phyloP scores from a whole-genome alignment of 2,797 vertebrate genomes.

The Merluccius polli region DNA sequence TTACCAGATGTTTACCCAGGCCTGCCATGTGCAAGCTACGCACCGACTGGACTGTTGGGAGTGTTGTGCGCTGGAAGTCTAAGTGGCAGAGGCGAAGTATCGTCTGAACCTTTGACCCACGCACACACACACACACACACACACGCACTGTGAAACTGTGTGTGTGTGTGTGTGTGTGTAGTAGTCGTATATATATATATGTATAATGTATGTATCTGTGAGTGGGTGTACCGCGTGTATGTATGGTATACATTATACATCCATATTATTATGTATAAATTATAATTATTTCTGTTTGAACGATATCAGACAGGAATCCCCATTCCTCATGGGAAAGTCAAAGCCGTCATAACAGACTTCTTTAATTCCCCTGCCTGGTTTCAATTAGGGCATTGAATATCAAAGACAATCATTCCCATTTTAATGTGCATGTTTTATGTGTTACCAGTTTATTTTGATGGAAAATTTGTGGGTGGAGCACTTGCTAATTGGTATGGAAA shows the following conservation, averaged over 20 bases:
- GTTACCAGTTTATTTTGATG: constrained; percentile 70
- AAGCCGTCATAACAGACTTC: constrained; percentile 65
- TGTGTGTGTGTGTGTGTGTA: constrained; percentile 48
- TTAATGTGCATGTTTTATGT: constrained; percentile 69
- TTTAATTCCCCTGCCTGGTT: constrained; percentile 67
- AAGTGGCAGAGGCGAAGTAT: constrained; percentile 50
- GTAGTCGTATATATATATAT: not conserved
- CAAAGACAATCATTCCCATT: constrained; percentile 73
- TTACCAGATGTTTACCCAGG: constrained; percentile 72
- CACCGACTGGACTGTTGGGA: constrained; percentile 48
- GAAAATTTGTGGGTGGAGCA: constrained; percentile 72
- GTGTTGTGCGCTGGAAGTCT: constrained; percentile 35
- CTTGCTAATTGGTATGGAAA: constrained; percentile 74
- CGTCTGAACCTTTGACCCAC: constrained; percentile 65
- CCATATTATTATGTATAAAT: not conserved
- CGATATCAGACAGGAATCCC: constrained; percentile 73
- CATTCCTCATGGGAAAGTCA: constrained; percentile 67
- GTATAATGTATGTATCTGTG: not conserved
- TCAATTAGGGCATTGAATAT: constrained; percentile 75
- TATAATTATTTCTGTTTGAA: constrained; percentile 25
- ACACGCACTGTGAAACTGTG: not conserved
- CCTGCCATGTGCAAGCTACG: constrained; percentile 61
- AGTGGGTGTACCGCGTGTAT: not conserved
- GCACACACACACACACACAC: not conserved
- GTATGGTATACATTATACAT: constrained; percentile 11